phyloP scores from a whole-genome alignment of 2,888 invertebrate genomes.

The Onthophagus sagittarius region DNA sequence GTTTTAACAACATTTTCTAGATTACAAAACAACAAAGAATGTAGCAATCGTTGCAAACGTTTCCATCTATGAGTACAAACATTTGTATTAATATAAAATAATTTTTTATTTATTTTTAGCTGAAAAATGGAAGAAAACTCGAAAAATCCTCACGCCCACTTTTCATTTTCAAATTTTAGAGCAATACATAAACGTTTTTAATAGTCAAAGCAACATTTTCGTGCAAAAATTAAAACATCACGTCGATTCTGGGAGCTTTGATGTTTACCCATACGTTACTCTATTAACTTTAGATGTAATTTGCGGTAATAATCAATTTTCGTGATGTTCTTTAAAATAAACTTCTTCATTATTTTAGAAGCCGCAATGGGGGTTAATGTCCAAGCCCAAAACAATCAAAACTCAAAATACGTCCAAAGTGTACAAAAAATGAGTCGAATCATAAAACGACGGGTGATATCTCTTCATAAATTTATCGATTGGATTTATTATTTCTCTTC shows the following conservation, averaged over 20 bases:
- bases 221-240: constrained; percentile 50
- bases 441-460: constrained; percentile 34
- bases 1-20: too few species aligned
- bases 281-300: constrained; percentile 59
- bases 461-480: constrained; percentile 51
- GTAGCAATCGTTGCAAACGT: neutral
- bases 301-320: constrained; percentile 48
- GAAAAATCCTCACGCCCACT: constrained; percentile 49
- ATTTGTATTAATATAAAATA: too few species aligned
- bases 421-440: constrained; percentile 54
- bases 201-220: constrained; percentile 51
- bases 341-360: constrained; percentile 52
- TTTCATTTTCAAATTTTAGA: constrained; percentile 50
- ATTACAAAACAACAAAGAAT: too few species aligned
- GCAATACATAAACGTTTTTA: constrained; percentile 45
- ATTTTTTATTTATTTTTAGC: constrained; percentile 34
- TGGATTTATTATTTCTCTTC: constrained; percentile 54
- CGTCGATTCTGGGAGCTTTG: constrained; percentile 46
- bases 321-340: neutral
- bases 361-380: constrained; percentile 80
- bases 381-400: constrained; percentile 64
- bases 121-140: constrained; percentile 46
- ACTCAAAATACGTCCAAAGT: constrained; percentile 71
- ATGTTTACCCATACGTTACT: constrained; percentile 60
- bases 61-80: neutral